Conservation (phyloP, 1,140 invertebrate species). For the silkworm (Bombyx mori) region DNA sequence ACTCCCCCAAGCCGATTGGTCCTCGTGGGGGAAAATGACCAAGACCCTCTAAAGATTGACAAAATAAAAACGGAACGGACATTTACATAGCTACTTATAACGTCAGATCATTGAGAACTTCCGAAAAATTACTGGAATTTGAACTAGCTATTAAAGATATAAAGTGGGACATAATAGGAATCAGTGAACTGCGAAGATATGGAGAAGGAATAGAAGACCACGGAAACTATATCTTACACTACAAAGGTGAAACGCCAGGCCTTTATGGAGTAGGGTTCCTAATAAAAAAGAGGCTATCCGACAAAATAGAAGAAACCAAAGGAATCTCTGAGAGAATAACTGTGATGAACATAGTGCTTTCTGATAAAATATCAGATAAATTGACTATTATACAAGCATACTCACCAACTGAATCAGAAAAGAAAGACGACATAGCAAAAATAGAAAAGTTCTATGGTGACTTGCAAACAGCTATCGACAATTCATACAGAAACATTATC, state of each 20-base stretch:
- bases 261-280: not conserved
- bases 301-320: not conserved
- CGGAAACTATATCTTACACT: conserved; percentile 3
- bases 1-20: conserved; percentile 18
- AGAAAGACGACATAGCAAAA: conserved; percentile 1
- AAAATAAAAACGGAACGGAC: not conserved
- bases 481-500: not conserved
- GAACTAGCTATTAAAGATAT: conserved; percentile 1
- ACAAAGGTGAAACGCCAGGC: conserved; percentile 5
- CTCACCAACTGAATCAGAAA: conserved; percentile 4
- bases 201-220: conserved; percentile 7
- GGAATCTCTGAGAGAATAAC: conserved; percentile 1
- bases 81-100: conserved; percentile 7
- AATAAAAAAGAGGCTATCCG: not conserved
- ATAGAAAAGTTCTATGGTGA: not conserved
- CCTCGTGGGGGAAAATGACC: conserved; percentile 17
- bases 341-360: conserved; percentile 4
- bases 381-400: conserved; percentile 5
- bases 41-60: conserved; percentile 13
- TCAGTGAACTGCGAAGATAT: conserved; percentile 5
- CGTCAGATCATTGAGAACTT: not conserved
- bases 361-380: not conserved
- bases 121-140: conserved; percentile 3
- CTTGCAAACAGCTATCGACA: not conserved
- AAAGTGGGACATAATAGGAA: conserved; percentile 7